phyloP scores from a whole-genome alignment of 1,140 invertebrate species.

The Heliconius hewitsoni region DNA sequence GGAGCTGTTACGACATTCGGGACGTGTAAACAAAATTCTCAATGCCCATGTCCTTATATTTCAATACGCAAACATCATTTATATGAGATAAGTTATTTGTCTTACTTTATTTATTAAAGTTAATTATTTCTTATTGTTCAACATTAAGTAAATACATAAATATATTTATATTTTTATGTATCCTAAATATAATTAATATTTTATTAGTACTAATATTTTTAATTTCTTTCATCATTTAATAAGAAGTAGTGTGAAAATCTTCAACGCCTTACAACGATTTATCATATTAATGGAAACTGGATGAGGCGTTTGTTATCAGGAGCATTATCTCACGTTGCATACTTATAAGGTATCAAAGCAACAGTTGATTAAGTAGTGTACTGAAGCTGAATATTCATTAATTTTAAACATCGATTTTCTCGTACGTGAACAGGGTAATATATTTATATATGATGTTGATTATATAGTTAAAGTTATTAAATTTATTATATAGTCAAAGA shows the following conservation, averaged over 20 bases:
- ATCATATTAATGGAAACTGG: background rate
- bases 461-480: background rate
- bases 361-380: background rate
- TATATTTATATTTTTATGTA: no score
- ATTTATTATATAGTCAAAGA: background rate
- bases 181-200: no score
- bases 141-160: no score
- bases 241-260: background rate
- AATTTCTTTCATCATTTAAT: background rate
- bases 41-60: no score
- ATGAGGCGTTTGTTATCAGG: background rate
- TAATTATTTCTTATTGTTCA: no score
- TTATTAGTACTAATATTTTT: no score
- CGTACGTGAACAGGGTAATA: background rate
- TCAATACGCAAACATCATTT: no score
- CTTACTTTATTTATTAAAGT: no score
- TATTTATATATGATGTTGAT: background rate
- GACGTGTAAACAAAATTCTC: no score
- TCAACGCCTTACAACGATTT: background rate
- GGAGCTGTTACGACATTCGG: no score
- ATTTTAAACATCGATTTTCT: background rate
- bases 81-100: no score
- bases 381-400: constrained; percentile 1
- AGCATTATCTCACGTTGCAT: background rate
- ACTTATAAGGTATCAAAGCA: constrained; percentile 1